Conservation (phyloP, 2,888 invertebrate genomes). For the Rhimphoctona megacephalus region DNA sequence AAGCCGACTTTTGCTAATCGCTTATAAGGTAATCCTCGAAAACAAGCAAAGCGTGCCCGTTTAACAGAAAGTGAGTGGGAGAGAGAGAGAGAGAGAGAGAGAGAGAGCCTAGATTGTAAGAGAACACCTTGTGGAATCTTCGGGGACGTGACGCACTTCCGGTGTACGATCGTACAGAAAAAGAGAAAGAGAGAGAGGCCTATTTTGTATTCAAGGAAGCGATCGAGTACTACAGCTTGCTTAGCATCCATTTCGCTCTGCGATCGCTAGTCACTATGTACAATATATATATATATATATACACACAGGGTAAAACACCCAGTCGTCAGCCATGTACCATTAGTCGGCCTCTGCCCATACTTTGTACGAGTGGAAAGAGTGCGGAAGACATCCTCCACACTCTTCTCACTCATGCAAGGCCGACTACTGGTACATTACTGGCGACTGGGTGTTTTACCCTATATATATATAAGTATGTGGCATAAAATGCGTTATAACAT, state of each 20-base stretch:
- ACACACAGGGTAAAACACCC: too few species aligned
- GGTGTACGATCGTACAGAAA: constrained; percentile 70
- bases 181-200: constrained; percentile 44
- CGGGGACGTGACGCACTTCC: constrained; percentile 84
- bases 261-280: constrained; percentile 43
- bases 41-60: constrained; percentile 47
- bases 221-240: constrained; percentile 83
- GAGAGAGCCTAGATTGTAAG: constrained; percentile 35
- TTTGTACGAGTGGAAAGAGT: too few species aligned
- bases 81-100: constrained; percentile 46
- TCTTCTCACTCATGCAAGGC: too few species aligned
- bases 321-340: too few species aligned
- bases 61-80: not conserved
- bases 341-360: too few species aligned
- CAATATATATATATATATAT: not conserved
- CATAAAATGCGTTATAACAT: constrained; percentile 44
- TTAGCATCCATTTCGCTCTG: constrained; percentile 82
- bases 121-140: constrained; percentile 72
- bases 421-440: too few species aligned
- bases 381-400: too few species aligned
- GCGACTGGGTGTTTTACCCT: too few species aligned
- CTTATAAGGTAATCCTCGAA: constrained; percentile 63
- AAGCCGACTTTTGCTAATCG: constrained; percentile 57
- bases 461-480: not conserved
- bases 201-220: constrained; percentile 84